Evolutionary conservation across 2,797 vertebrate species (phyloP).

Genomic region (Periparus ater): DNA sequence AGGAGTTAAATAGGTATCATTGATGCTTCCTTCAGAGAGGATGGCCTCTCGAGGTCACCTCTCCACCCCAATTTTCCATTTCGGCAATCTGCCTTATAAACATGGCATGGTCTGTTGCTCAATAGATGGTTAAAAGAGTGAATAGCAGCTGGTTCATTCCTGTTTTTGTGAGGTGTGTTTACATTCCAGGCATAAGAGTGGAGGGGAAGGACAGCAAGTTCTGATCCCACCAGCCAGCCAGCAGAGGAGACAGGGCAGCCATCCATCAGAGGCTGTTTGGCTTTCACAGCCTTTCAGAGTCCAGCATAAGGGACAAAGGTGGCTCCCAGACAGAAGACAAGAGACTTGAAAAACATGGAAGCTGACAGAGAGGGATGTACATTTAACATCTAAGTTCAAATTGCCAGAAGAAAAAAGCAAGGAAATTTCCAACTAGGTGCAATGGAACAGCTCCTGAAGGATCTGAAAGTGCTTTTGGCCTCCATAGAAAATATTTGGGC

Average conservation of each 20-base stretch:
- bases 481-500: slow-evolving; percentile 36
- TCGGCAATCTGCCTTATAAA: slow-evolving; percentile 34
- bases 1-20: slow-evolving; percentile 20
- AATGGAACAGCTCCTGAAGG: slow-evolving; percentile 32
- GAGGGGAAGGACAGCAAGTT: slow-evolving; percentile 42
- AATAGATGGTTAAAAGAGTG: slow-evolving; percentile 26
- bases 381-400: slow-evolving; percentile 17
- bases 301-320: slow-evolving; percentile 11
- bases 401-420: slow-evolving; percentile 41
- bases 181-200: slow-evolving; percentile 50
- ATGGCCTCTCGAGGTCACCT: background rate
- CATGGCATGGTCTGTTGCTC: slow-evolving; percentile 32
- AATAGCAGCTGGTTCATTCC: slow-evolving; percentile 54
- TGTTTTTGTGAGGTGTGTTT: slow-evolving; percentile 57
- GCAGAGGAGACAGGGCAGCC: slow-evolving; percentile 1
- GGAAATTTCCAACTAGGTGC: slow-evolving; percentile 52
- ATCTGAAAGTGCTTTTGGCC: slow-evolving; percentile 48
- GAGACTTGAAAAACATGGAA: slow-evolving; percentile 35
- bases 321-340: slow-evolving; percentile 55
- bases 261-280: slow-evolving; percentile 28
- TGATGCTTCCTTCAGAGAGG: background rate
- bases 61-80: slow-evolving; percentile 44
- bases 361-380: background rate
- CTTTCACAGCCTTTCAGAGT: slow-evolving; percentile 16
- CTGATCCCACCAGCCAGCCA: slow-evolving; percentile 50